Evolutionary conservation across 2,113 vertebrate genomes (phyloP), one percentile per base, ranked within the genome.

Genomic region (zebrafish (Danio rerio)): DNA sequence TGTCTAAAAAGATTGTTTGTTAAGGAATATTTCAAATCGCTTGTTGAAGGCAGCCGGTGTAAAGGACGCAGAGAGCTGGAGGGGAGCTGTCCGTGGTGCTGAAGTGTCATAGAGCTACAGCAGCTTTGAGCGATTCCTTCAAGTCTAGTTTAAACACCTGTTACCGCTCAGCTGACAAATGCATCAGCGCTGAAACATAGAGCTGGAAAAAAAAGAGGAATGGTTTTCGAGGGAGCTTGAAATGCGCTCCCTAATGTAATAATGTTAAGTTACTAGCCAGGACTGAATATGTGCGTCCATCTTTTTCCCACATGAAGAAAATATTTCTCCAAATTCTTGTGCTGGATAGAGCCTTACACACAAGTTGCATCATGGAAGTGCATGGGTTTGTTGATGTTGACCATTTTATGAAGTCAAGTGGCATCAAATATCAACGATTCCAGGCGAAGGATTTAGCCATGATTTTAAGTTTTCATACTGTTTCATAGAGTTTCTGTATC

Each of bases 351-450:
- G 85, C 83, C 86, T 94, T 93, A 84, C 92, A 87, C 78, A 31
- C 71, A 58, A 82, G 87, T 94, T 94, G 88, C 93, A 89, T 93
- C 92, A 93, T 86, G 83, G 77, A 73, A 86, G 83, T 84, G 68
- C 83, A 47, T 78, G 65, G 79, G 88, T 86, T 82, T 61, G 68
- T 56, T 82, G 42, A 87, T 85, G 79, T 77, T 80, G 58, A 79
- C 43, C 13, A 56, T 82, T 82, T 82, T 62, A 78, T 77, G 80
- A 84, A 84, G 74, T 65, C 75, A 52, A 78, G 47, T 52, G 61
- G 10, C 70, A 83, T 74, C n/a, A 58, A 68, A 45, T 79, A 82
- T 85, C 42, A 20, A 71, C 40, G 43, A 65, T 63, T 56, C 15
- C 42, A 43, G 50, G 43, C 63, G 13, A 66, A 21, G 16, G 58